Percentiles rank a stretch among this genome's conserved stretches.
phyloP scores from a whole-genome alignment of 2,888 invertebrate species.

The Lissonota sp. region DNA sequence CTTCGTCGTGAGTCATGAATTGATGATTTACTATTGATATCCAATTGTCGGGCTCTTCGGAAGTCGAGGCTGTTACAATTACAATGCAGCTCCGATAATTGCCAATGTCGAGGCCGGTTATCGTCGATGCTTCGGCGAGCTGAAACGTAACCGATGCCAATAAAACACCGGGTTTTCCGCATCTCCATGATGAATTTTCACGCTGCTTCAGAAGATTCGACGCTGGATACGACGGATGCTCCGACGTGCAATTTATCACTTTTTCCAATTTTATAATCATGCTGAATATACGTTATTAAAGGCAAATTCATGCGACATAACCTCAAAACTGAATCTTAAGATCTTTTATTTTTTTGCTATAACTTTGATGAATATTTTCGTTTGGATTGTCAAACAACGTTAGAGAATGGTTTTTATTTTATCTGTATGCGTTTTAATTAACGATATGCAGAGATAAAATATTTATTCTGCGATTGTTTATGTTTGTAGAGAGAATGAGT shows the following conservation, averaged over 20 bases:
- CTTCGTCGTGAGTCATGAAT: slow-evolving; percentile 80
- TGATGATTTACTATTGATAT: slow-evolving; percentile 78
- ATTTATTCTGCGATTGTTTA: too few species aligned
- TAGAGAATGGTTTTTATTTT: too few species aligned
- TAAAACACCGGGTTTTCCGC: slow-evolving; percentile 79
- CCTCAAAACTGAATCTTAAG: too few species aligned
- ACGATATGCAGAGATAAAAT: too few species aligned
- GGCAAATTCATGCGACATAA: too few species aligned
- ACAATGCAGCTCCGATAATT: slow-evolving; percentile 81
- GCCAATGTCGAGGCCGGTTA: slow-evolving; percentile 80
- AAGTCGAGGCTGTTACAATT: slow-evolving; percentile 78
- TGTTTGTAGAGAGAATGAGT: too few species aligned
- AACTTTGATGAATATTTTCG: too few species aligned
- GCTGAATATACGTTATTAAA: too few species aligned
- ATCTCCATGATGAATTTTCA: slow-evolving; percentile 77
- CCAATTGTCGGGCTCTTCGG: slow-evolving; percentile 79
- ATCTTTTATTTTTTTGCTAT: too few species aligned
- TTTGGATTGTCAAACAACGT: too few species aligned
- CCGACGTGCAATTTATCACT: slow-evolving; percentile 79
- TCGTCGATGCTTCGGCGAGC: slow-evolving; percentile 74
- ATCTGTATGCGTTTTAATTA: too few species aligned
- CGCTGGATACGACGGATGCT: slow-evolving; percentile 78
- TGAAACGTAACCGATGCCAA: slow-evolving; percentile 77
- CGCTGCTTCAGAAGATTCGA: slow-evolving; percentile 76
- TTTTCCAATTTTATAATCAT: slow-evolving; percentile 80